Conservation (phyloP, 2,888 invertebrate species). For the Spisula subtruncata region DNA sequence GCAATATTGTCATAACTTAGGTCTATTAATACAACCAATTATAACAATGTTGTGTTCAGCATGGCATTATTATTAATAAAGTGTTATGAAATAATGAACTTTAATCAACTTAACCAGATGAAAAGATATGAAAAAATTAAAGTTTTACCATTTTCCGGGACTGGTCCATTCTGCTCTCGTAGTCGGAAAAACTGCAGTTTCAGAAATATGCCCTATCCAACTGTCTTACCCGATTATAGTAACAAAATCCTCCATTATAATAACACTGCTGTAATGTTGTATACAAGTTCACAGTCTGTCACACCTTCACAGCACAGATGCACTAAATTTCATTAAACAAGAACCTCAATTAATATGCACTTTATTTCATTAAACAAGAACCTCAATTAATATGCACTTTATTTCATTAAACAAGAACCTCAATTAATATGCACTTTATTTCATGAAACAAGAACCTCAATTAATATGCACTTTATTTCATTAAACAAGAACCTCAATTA, state of each 20-base stretch:
- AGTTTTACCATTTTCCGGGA: slow-evolving; percentile 52
- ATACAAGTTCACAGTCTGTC: neutral
- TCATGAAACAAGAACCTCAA: too few relatives aligned
- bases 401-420: neutral
- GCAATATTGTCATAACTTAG: too few relatives aligned
- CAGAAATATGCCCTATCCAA: neutral
- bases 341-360: too few relatives aligned
- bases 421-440: too few relatives aligned
- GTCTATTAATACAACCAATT: too few relatives aligned
- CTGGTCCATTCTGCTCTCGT: slow-evolving; percentile 39
- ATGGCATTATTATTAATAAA: too few relatives aligned
- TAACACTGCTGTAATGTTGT: too few relatives aligned
- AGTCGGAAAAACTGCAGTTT: neutral
- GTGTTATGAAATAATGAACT: too few relatives aligned
- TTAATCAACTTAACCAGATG: too few relatives aligned
- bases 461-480: neutral
- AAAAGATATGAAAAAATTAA: neutral
- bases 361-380: neutral
- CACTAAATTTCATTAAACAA: neutral
- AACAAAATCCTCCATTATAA: neutral
- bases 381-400: too few relatives aligned
- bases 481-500: too few relatives aligned
- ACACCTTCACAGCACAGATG: neutral
- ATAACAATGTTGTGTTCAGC: too few relatives aligned
- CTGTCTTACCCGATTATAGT: neutral